Conservation (phyloP, 1,140 invertebrate genomes). For the Spodoptera litura region DNA sequence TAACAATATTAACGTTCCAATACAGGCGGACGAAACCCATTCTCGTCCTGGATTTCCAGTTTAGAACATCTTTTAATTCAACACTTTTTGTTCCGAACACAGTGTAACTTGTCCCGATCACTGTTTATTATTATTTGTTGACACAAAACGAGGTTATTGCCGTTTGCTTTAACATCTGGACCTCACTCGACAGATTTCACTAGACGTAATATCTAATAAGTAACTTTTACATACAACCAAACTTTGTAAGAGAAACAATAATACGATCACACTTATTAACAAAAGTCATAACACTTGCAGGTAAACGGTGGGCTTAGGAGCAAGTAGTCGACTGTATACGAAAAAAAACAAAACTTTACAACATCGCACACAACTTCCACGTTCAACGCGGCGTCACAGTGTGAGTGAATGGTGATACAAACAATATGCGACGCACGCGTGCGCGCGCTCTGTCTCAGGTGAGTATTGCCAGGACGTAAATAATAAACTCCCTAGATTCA, state of each 20-base stretch:
- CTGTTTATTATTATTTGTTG: constrained; percentile 82
- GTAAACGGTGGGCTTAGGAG: constrained; percentile 65
- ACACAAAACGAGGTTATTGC: constrained; percentile 79
- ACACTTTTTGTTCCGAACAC: constrained; percentile 72
- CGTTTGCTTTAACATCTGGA: constrained; percentile 74
- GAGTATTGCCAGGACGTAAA: constrained; percentile 58
- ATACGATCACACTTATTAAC: constrained; percentile 39
- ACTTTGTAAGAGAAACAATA: constrained; percentile 16
- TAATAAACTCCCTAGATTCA: background rate
- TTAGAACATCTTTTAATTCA: constrained; percentile 80
- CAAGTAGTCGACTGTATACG: constrained; percentile 68
- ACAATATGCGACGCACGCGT: constrained; percentile 60
- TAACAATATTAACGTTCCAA: constrained; percentile 74
- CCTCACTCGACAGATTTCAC: constrained; percentile 73
- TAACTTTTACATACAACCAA: constrained; percentile 8
- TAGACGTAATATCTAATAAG: constrained; percentile 51
- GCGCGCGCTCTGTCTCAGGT: constrained; percentile 60
- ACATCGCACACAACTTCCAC: constrained; percentile 64
- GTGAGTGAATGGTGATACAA: constrained; percentile 73
- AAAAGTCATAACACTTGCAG: constrained; percentile 65
- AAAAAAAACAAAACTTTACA: constrained; percentile 75
- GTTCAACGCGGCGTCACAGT: constrained; percentile 66
- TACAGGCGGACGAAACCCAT: constrained; percentile 70
- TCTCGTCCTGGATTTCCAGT: constrained; percentile 77
- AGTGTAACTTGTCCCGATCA: constrained; percentile 76